Evolutionary conservation across 2,113 vertebrate genomes (phyloP).

Genomic region (Equus przewalskii): DNA sequence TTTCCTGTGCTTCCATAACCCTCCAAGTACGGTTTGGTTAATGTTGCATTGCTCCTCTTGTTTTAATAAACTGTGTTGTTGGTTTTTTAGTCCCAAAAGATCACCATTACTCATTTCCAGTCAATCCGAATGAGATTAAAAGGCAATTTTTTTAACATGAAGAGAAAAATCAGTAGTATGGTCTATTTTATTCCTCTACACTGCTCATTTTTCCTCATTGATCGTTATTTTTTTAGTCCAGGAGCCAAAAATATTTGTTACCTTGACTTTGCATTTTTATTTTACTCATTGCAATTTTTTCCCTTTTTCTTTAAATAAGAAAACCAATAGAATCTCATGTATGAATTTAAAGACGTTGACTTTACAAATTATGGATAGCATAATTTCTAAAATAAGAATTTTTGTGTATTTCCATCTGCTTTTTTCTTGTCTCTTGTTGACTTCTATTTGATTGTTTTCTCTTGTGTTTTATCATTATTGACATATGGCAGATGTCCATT

Average conservation of each 20-base stretch:
- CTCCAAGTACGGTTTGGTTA: background rate
- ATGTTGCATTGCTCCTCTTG: slow-evolving; percentile 35
- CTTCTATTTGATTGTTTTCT: background rate
- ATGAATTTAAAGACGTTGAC: slow-evolving; percentile 33
- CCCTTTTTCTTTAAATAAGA: slow-evolving; percentile 56
- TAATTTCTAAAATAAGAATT: slow-evolving; percentile 50
- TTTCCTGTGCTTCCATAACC: background rate
- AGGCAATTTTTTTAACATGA: background rate
- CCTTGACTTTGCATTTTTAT: slow-evolving; percentile 62
- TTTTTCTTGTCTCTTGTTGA: slow-evolving; percentile 40
- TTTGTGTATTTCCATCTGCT: background rate
- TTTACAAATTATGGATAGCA: slow-evolving; percentile 19
- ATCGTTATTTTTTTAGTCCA: background rate
- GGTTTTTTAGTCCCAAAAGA: background rate
- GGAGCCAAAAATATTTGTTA: slow-evolving; percentile 46
- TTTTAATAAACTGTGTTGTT: background rate
- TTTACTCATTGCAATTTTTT: slow-evolving; percentile 44
- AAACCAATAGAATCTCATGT: slow-evolving; percentile 53
- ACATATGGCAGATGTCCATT: background rate
- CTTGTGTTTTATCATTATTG: background rate
- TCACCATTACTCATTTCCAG: slow-evolving; percentile 5
- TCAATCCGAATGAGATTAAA: background rate
- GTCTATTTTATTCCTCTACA: background rate
- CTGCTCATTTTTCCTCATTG: background rate
- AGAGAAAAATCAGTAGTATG: slow-evolving; percentile 17